Percentiles rank a stretch among this genome's conserved stretches.
phyloP scores from a whole-genome alignment of 1,140 invertebrate genomes.

The Elymnias hypermnestra region DNA sequence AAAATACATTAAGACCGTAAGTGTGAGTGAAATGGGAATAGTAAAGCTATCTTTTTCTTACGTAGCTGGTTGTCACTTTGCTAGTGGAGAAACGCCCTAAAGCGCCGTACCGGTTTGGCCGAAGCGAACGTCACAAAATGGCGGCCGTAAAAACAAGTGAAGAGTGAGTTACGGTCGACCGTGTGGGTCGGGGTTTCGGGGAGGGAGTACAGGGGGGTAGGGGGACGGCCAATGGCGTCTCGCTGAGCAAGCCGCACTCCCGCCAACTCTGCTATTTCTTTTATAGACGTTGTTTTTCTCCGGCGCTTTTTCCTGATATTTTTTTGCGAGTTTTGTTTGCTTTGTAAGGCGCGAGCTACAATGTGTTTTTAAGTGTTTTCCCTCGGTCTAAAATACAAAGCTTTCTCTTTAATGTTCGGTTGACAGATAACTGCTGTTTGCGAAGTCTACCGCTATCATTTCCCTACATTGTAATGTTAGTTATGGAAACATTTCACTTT shows the following conservation, averaged over 20 bases:
- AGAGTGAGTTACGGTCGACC: too few relatives aligned
- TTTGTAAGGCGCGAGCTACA: slow-evolving; percentile 58
- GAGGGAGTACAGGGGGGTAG: slow-evolving; percentile 27
- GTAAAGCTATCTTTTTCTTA: neutral
- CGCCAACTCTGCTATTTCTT: slow-evolving; percentile 72
- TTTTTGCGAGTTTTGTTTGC: slow-evolving; percentile 70
- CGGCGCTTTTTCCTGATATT: slow-evolving; percentile 71
- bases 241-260: slow-evolving; percentile 56
- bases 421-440: slow-evolving; percentile 22
- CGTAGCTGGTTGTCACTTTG: neutral
- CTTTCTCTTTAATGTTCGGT: slow-evolving; percentile 27
- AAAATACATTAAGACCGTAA: neutral
- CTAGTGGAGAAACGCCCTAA: slow-evolving; percentile 11
- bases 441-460: slow-evolving; percentile 17
- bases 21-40: neutral
- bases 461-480: slow-evolving; percentile 15
- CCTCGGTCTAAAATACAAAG: slow-evolving; percentile 34
- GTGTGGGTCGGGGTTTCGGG: slow-evolving; percentile 26
- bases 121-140: slow-evolving; percentile 72
- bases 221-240: slow-evolving; percentile 50
- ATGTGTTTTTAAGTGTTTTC: slow-evolving; percentile 63
- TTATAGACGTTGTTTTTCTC: slow-evolving; percentile 72
- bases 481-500: neutral
- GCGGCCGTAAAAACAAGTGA: slow-evolving; percentile 75
- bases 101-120: slow-evolving; percentile 24